A percentile compares a stretch with the other conserved stretches of the same genome.
Conservation (phyloP, 2,888 invertebrate species). For the Drosophila seclusa region DNA sequence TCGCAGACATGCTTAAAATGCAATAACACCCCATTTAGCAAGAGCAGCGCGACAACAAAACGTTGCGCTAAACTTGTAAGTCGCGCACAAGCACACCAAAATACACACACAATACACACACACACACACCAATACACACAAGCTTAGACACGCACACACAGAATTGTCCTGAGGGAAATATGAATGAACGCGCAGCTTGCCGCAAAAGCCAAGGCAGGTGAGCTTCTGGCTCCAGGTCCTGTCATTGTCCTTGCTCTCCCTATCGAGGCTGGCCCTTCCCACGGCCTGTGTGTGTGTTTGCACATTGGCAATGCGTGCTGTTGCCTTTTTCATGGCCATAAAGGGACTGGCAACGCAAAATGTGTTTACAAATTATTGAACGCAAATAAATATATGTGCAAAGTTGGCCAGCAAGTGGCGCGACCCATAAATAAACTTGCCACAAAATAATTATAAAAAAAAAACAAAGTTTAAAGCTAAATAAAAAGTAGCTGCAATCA, state of each 20-base stretch:
- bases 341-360: slow-evolving; percentile 65
- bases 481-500: slow-evolving; percentile 33
- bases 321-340: slow-evolving; percentile 73
- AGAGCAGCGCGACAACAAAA: slow-evolving; percentile 48
- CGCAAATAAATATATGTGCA: slow-evolving; percentile 60
- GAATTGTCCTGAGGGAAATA: slow-evolving; percentile 76
- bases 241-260: slow-evolving; percentile 39
- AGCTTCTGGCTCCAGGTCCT: slow-evolving; percentile 34
- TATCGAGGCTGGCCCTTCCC: slow-evolving; percentile 1
- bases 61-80: slow-evolving; percentile 45
- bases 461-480: slow-evolving; percentile 7
- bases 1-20: slow-evolving; percentile 40
- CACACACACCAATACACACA: slow-evolving; percentile 17
- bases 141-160: slow-evolving; percentile 23
- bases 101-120: slow-evolving; percentile 17
- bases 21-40: slow-evolving; percentile 54
- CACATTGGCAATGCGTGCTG: slow-evolving; percentile 39
- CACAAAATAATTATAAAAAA: slow-evolving; percentile 73
- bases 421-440: slow-evolving; percentile 68
- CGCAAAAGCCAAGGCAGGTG: slow-evolving; percentile 54
- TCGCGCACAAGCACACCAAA: slow-evolving; percentile 3
- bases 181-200: slow-evolving; percentile 64
- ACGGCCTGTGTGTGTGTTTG: slow-evolving; percentile 14
- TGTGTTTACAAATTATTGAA: slow-evolving; percentile 79
- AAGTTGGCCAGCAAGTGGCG: slow-evolving; percentile 43